Evolutionary conservation across 2,888 invertebrate genomes (phyloP), one percentile per base, ranked within the genome.

Genomic region (Netelia inedita): DNA sequence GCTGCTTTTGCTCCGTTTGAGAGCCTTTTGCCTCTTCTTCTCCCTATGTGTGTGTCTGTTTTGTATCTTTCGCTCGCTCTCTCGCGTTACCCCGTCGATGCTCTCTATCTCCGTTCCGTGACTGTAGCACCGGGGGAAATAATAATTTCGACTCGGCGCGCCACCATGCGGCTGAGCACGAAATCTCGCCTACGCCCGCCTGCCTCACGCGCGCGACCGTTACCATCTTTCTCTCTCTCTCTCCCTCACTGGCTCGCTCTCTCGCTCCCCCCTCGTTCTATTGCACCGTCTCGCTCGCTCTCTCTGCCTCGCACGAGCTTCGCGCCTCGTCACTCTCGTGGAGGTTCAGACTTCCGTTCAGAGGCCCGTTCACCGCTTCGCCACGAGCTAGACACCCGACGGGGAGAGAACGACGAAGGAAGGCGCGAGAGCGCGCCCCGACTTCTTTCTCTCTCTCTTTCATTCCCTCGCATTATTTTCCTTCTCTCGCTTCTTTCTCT

Each of bases 101-200:
- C 86, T 50, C 41, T 61, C 21, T 61, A 57, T 19, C 46, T 2
- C 23, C 57, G 68, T 68, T 50, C 35, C 53, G 43, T 65, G 79
- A 63, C 65, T 41, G 55, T 65, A 55, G 61, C 28, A 63, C 19
- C 55, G 21, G 59, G 63, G 65, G 57, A 83, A 73, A 74, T 80
- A 81, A 71, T 73, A 72, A 74, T 69, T 78, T 85, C 59, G 79
- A 74, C 90, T 89, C 88, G 91, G 85, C 88, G 91, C 92, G 92
- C 93, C 92, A 91, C 91, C 92, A 88, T 87, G 89, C 91, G 92
- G 91, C 88, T 86, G 88, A 89, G 88, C 78, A 89, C 89, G 89
- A 89, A 93, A 92, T 89, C 90, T 92, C 91, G 91, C 91, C 91
- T 92, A 92, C 92, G 92, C 91, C 92, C 90, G 91, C 74, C 28